Evolutionary conservation across 1,140 invertebrate genomes (phyloP).

Genomic region (Rhizoglyphus robini): DNA sequence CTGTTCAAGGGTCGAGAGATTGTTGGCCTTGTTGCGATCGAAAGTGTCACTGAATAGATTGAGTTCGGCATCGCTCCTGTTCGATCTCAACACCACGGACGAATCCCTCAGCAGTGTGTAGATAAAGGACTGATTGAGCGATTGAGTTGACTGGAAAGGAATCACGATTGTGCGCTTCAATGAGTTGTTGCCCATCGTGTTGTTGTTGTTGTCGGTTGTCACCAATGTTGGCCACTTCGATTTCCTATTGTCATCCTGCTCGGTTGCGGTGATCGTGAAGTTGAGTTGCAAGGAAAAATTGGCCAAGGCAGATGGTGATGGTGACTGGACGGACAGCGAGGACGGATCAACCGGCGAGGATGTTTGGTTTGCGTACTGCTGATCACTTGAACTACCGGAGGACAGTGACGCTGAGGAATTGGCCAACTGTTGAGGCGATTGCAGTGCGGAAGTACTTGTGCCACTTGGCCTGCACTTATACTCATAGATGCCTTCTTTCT

Average conservation of each 20-base stretch:
- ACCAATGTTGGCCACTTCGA: not conserved
- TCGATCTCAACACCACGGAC: not conserved
- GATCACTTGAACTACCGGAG: not conserved
- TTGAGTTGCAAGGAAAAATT: conserved; percentile 2
- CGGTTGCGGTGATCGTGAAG: not conserved
- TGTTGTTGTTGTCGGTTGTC: not conserved
- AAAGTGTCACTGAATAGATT: not conserved
- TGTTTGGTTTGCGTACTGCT: too few species aligned
- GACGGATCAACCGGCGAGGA: too few species aligned
- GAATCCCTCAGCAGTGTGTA: not conserved
- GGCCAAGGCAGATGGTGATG: conserved; percentile 1
- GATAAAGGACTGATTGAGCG: conserved; percentile 1
- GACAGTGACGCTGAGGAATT: too few species aligned
- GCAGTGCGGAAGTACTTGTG: not conserved
- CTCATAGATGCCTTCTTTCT: conserved; percentile 25
- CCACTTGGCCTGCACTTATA: conserved; percentile 20
- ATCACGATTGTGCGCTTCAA: conserved; percentile 9
- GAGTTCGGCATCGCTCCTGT: not conserved
- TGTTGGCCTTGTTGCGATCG: not conserved
- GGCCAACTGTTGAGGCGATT: not conserved
- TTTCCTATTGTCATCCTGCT: conserved; percentile 5
- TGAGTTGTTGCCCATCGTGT: not conserved
- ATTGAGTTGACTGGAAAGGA: not conserved
- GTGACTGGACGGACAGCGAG: too few species aligned
- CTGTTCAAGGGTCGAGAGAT: conserved; percentile 1